Percentiles rank a stretch among this genome's conserved stretches.
phyloP scores from a whole-genome alignment of 2,113 vertebrate species.

The Acrocephalus arundinaceus region DNA sequence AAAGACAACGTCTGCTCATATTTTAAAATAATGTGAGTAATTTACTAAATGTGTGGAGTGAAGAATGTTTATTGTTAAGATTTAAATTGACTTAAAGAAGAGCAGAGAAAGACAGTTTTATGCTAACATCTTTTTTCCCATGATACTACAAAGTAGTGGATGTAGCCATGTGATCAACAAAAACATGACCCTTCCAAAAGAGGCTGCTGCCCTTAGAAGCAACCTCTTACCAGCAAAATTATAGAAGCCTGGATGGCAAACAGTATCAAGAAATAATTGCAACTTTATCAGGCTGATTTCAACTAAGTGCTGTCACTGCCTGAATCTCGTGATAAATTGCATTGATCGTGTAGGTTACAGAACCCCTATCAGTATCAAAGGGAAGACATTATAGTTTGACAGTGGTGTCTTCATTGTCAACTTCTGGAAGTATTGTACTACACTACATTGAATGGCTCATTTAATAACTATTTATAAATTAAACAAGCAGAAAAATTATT shows the following conservation, averaged over 20 bases:
- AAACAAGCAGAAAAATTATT: conserved; percentile 51
- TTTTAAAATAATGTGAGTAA: not conserved
- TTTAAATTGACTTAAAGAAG: not conserved
- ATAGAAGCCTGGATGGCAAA: conserved; percentile 20
- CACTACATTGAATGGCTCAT: conserved; percentile 28
- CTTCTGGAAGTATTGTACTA: conserved; percentile 51
- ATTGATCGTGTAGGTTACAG: conserved; percentile 60
- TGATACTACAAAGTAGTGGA: not conserved
- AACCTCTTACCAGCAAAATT: not conserved
- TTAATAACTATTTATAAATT: conserved; percentile 62
- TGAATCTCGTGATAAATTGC: conserved; percentile 59
- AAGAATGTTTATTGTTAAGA: not conserved
- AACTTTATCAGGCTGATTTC: conserved; percentile 48
- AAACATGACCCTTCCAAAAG: not conserved
- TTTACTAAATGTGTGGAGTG: not conserved
- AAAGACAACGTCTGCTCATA: not conserved
- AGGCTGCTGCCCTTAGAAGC: not conserved
- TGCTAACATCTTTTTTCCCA: not conserved
- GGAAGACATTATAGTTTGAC: conserved; percentile 67
- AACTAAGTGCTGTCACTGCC: conserved; percentile 38
- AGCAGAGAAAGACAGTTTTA: not conserved
- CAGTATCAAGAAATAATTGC: conserved; percentile 29
- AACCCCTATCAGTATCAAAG: conserved; percentile 64
- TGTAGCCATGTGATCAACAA: not conserved
- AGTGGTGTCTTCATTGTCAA: conserved; percentile 38